phyloP scores from a whole-genome alignment of 92 coral and sea anemone species.

The Actinostola sp. region DNA sequence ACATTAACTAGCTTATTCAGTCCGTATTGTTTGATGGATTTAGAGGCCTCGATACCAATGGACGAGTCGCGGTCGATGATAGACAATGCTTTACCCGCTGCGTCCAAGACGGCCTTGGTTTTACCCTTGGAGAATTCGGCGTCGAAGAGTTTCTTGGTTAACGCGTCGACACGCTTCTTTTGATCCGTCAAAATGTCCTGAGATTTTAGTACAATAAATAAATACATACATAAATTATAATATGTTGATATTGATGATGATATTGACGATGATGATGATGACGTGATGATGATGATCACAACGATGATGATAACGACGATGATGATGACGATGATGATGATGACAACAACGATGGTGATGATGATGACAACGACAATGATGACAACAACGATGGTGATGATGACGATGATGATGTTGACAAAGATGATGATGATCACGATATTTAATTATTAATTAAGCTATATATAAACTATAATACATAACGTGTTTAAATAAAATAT shows the following conservation, averaged over 20 bases:
- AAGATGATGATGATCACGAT: constrained; percentile 7
- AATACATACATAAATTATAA: neutral
- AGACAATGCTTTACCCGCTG: constrained; percentile 91
- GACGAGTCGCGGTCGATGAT: constrained; percentile 89
- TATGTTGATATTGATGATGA: too few relatives aligned
- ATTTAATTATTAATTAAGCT: neutral
- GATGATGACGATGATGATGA: too few relatives aligned
- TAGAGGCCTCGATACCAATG: constrained; percentile 85
- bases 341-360: constrained; percentile 1
- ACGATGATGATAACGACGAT: too few relatives aligned
- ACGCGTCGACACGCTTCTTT: constrained; percentile 61
- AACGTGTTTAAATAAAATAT: neutral
- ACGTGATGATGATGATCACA: too few relatives aligned
- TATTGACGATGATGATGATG: too few relatives aligned
- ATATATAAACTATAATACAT: too few relatives aligned
- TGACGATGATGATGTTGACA: constrained; percentile 13
- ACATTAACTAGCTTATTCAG: constrained; percentile 73
- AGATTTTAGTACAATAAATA: neutral
- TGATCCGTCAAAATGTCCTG: constrained; percentile 78
- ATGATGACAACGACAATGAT: neutral
- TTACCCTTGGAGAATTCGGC: constrained; percentile 94
- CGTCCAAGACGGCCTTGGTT: constrained; percentile 96
- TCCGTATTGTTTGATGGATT: constrained; percentile 83
- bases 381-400: constrained; percentile 1
- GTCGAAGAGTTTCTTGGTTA: constrained; percentile 76